Evolutionary conservation across 1,140 invertebrate genomes (phyloP).

Genomic region (Dreissena polymorpha): DNA sequence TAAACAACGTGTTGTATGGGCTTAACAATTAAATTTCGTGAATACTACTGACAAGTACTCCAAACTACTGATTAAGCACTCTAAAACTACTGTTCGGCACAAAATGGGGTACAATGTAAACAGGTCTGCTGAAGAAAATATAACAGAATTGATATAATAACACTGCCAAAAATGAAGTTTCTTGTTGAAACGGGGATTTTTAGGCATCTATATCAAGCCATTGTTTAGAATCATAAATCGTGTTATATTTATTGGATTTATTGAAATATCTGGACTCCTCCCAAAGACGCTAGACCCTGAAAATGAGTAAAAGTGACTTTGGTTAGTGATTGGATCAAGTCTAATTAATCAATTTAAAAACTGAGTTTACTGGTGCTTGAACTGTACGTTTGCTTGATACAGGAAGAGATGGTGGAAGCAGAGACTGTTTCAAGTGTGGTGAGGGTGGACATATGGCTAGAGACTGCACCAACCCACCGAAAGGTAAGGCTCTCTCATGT

Average conservation of each 20-base stretch:
- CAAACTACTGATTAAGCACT: too few species aligned
- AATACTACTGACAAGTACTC: too few species aligned
- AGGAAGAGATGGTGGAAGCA: conserved; percentile 52
- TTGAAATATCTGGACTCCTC: conserved; percentile 25
- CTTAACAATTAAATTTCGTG: too few species aligned
- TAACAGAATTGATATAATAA: too few species aligned
- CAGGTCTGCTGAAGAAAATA: too few species aligned
- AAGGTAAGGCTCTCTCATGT: not conserved
- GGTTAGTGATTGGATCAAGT: not conserved
- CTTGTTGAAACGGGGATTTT: not conserved
- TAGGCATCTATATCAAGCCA: conserved; percentile 8
- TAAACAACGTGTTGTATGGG: too few species aligned
- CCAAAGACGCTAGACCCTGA: conserved; percentile 1
- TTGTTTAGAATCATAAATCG: not conserved
- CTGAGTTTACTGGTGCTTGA: conserved; percentile 27
- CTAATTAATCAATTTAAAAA: conserved; percentile 12
- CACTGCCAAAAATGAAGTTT: too few species aligned
- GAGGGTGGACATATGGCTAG: conserved; percentile 62
- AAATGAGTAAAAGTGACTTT: not conserved
- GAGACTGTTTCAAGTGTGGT: conserved; percentile 66
- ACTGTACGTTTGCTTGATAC: conserved; percentile 42
- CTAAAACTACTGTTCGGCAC: too few species aligned
- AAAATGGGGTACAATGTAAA: too few species aligned
- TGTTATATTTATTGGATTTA: conserved; percentile 6
- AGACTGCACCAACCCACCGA: conserved; percentile 55